Evolutionary conservation across 2,888 invertebrate genomes (phyloP).

Genomic region (Drosophila aldrichi): DNA sequence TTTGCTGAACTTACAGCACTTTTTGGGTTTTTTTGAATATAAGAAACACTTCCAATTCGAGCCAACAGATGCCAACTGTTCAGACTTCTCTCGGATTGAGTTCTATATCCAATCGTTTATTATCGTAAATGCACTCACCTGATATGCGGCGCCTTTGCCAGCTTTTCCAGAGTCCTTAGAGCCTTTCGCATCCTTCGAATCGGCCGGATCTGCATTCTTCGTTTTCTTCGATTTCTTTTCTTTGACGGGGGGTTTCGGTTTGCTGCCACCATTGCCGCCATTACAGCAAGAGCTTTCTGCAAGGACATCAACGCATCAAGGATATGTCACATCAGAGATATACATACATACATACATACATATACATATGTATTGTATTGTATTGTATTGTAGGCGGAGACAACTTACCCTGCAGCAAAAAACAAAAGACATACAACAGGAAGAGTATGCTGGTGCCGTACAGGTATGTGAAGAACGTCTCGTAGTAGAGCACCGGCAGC

Average conservation of each 20-base stretch:
- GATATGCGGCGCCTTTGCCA: slow-evolving; percentile 89
- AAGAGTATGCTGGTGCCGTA: slow-evolving; percentile 97
- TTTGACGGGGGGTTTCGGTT: slow-evolving; percentile 89
- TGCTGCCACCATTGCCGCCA: slow-evolving; percentile 86
- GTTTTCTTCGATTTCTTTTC: slow-evolving; percentile 90
- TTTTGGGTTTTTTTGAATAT: no score
- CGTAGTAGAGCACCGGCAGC: slow-evolving; percentile 96
- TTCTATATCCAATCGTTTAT: not conserved
- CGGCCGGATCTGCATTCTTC: slow-evolving; percentile 88
- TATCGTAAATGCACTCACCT: slow-evolving; percentile 85
- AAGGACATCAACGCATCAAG: not conserved
- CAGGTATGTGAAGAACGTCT: slow-evolving; percentile 97
- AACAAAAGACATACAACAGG: slow-evolving; percentile 97
- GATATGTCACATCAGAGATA: no score
- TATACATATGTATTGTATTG: no score
- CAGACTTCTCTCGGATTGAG: not conserved
- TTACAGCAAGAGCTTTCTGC: slow-evolving; percentile 94
- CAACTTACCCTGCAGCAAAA: slow-evolving; percentile 92
- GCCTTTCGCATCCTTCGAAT: slow-evolving; percentile 87
- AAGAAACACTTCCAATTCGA: no score
- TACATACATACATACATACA: no score
- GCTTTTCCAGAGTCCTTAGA: slow-evolving; percentile 88
- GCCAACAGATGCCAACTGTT: not conserved
- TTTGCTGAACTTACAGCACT: no score
- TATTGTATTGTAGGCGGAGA: not conserved